Base-by-base conservation (phyloP, 1,140 invertebrate genomes). In the Wasmannia auropunctata region DNA sequence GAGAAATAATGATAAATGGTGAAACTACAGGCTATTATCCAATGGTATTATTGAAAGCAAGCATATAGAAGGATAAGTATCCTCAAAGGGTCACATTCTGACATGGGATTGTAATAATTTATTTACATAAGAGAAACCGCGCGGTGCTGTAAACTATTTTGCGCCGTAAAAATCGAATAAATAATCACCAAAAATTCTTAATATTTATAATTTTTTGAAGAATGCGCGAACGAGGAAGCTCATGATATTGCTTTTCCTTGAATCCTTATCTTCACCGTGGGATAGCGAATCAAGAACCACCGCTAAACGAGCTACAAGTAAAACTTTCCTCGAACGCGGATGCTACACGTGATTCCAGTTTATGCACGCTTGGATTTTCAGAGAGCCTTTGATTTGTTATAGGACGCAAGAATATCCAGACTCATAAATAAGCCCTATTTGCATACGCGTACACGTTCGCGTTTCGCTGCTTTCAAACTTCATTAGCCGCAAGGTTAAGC, bases 341-440 rank as follows among this genome's bases (percentile, higher is more conserved):
- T 43, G 56, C n/a, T 40, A 19, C 14, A 16, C n/a, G n/a, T 25
- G 43, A 65, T 79, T 79, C 31, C 60, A 69, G 56, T 69, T 69
- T 80, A 80, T 56, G 31, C 34, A 28, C 22, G 49, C 34, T 37
- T 65, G 22, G 28, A 22, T 67, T 69, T 54, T 80, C 62, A 56
- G 76, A 34, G 8, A 31, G 77, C 10, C 34, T 67, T 80, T 80
- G 77, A 80, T 69, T 79, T 79, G 60, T 65, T 67, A 54, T 34
- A 25, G 16, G 16, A 69, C 11, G 62, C 31, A 22, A 43, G 65
- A 22, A 37, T 63, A 54, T 31, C 37, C 49, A 43, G 51, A 22
- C 37, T 37, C 65, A 72, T 83, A 83, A 83, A 83, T 72, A 72
- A 80, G 25, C 6, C 25, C 25, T 60, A 83, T 72, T 83, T 72